phyloP scores from a whole-genome alignment of 2,797 vertebrate species.

The Tamandua tetradactyla region DNA sequence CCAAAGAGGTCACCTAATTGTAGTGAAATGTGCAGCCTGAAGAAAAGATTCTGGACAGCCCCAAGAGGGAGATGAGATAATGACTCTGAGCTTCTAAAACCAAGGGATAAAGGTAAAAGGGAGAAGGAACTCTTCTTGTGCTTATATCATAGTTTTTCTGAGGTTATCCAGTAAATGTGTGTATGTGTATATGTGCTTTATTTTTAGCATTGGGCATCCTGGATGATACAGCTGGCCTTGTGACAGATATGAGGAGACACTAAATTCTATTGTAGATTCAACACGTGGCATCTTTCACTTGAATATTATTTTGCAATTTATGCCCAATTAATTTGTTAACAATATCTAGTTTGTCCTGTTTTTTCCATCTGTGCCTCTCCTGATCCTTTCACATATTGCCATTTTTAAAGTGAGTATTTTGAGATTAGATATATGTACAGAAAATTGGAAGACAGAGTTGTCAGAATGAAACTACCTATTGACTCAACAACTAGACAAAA shows the following conservation, averaged over 20 bases:
- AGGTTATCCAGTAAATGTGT: not conserved
- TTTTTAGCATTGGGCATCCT: not conserved
- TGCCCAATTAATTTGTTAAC: conserved; percentile 18
- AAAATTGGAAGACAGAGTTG: not conserved
- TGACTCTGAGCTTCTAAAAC: not conserved
- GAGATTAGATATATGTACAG: not conserved
- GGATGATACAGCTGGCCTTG: not conserved
- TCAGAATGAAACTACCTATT: not conserved
- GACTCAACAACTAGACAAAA: not conserved
- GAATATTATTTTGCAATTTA: conserved; percentile 23
- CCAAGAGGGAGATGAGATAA: not conserved
- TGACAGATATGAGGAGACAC: not conserved
- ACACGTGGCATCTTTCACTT: not conserved
- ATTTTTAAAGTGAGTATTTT: conserved; percentile 11
- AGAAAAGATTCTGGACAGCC: conserved; percentile 48
- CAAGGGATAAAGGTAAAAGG: not conserved
- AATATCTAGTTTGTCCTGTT: not conserved
- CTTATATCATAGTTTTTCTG: not conserved
- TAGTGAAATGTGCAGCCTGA: conserved; percentile 14
- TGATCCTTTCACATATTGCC: not conserved
- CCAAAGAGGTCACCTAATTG: conserved; percentile 52
- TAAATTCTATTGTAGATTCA: conserved; percentile 22
- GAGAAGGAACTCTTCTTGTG: not conserved
- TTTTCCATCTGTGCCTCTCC: not conserved
- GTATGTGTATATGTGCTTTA: not conserved